These are phyloP conservation scores for Dromiciops gliroides DNA, from an alignment of 2,113 vertebrate species.

Conservation along the genomic window DNA sequence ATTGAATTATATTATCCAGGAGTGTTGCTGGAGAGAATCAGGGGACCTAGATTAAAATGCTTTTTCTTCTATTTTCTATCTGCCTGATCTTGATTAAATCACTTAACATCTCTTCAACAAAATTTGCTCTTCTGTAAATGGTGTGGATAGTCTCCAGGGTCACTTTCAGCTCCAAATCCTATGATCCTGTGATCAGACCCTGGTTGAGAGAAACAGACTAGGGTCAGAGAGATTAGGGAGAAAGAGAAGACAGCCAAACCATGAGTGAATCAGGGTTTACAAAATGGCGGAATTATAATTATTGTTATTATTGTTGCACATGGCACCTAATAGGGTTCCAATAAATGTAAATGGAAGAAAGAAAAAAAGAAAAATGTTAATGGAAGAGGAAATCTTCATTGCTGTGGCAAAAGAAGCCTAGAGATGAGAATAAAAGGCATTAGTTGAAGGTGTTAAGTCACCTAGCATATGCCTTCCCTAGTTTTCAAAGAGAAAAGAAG, in stretches of 20 bases:
- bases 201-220: not conserved
- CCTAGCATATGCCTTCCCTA: not conserved
- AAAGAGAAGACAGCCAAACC: not conserved
- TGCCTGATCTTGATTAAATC: not conserved
- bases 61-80: not conserved
- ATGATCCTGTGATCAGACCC: not conserved
- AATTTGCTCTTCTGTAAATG: not conserved
- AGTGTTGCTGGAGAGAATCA: not conserved
- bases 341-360: not conserved
- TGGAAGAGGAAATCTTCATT: not conserved
- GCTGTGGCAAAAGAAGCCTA: not conserved
- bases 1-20: not conserved
- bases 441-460: not conserved
- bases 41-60: not conserved
- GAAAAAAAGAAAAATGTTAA: too few relatives aligned
- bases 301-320: not conserved
- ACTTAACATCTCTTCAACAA: not conserved
- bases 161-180: not conserved
- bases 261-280: not conserved
- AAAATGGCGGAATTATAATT: not conserved
- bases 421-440: not conserved
- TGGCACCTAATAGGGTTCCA: not conserved
- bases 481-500: not conserved
- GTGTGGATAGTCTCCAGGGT: not conserved
- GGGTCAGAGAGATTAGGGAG: not conserved